Evolutionary conservation across 2,797 vertebrate genomes (phyloP).

Genomic region (Vipera ursinii): DNA sequence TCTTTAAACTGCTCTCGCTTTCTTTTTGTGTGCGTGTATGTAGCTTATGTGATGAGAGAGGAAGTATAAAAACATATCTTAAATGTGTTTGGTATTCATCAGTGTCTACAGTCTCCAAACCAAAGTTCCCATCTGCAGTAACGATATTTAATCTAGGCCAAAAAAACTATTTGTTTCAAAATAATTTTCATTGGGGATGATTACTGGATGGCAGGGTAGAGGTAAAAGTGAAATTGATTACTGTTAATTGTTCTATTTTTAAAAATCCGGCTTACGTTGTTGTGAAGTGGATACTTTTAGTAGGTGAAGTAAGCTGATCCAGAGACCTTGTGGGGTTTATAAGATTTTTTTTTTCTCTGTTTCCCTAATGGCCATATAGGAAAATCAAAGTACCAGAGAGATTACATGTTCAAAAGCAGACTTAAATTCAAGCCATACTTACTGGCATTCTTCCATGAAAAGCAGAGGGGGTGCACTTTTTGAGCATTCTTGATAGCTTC

Average conservation of each 20-base stretch:
- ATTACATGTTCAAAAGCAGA: constrained; percentile 36
- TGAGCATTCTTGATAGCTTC: constrained; percentile 6
- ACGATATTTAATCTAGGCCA: constrained; percentile 48
- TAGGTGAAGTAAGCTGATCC: constrained; percentile 56
- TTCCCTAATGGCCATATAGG: constrained; percentile 37
- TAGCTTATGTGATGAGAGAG: neutral
- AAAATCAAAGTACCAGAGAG: constrained; percentile 31
- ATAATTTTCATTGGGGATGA: neutral
- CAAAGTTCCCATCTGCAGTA: constrained; percentile 34
- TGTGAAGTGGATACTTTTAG: neutral
- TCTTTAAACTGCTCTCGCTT: constrained; percentile 13
- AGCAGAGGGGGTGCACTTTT: constrained; percentile 5
- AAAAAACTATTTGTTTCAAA: constrained; percentile 41
- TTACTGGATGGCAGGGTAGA: neutral
- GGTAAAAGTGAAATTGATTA: neutral
- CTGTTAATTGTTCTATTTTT: neutral
- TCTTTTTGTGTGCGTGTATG: neutral
- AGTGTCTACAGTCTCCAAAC: constrained; percentile 22
- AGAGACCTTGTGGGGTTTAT: constrained; percentile 59
- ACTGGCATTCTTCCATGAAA: neutral
- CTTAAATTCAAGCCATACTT: constrained; percentile 21
- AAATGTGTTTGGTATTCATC: constrained; percentile 28
- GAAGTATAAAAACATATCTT: constrained; percentile 30
- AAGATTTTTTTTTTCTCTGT: constrained; percentile 31
- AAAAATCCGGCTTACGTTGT: constrained; percentile 32